These are phyloP conservation scores for Eulemur rubriventer DNA, from an alignment of 2,797 vertebrate species.

Conservation along the genomic window DNA sequence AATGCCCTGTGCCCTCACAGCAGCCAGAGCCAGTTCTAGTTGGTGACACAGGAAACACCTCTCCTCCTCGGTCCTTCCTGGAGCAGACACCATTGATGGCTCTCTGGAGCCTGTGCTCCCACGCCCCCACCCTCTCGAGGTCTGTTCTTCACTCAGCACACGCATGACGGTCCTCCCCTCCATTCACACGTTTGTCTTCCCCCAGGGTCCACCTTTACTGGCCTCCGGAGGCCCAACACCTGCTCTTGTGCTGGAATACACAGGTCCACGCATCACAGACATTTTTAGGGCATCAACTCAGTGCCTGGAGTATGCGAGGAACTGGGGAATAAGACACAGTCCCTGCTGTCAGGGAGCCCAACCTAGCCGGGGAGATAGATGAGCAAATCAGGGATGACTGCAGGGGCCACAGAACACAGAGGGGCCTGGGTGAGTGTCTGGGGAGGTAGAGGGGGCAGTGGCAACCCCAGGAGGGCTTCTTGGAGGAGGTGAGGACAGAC, in stretches of 20 bases:
- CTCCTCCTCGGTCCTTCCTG: not conserved
- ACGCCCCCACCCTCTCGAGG: fast-evolving
- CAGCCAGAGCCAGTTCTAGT: not conserved
- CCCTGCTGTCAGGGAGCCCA: not conserved
- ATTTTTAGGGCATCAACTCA: not conserved
- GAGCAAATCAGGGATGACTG: not conserved
- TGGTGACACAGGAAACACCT: not conserved
- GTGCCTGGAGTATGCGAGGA: not conserved
- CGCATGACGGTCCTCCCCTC: too few species aligned
- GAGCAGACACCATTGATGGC: not conserved
- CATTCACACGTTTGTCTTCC: not conserved
- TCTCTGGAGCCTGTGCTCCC: not conserved
- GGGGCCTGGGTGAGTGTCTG: not conserved
- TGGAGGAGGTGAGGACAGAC: not conserved
- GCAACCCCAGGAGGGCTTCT: not conserved
- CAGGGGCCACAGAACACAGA: not conserved
- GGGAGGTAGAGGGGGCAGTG: not conserved
- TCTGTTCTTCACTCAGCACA: not conserved
- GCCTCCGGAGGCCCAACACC: not conserved
- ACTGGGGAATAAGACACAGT: not conserved
- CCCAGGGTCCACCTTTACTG: not conserved
- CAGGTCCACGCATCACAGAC: not conserved
- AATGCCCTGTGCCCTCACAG: not conserved
- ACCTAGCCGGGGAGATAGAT: not conserved
- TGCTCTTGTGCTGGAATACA: too few species aligned